phyloP scores from a whole-genome alignment of 2,113 vertebrate species.

The Corythoichthys intestinalis region DNA sequence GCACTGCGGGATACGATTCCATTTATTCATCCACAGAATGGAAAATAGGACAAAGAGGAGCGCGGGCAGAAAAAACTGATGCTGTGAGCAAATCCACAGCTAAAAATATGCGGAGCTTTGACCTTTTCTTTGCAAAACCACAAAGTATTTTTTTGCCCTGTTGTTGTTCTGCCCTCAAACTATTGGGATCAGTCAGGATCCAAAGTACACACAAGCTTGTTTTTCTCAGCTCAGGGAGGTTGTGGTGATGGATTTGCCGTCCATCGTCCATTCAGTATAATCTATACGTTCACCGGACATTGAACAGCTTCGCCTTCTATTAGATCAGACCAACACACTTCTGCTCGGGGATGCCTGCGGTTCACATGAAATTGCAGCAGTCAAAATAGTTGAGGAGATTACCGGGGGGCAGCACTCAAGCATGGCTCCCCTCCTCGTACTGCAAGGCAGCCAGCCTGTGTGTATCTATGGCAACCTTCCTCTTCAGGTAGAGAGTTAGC shows the following conservation, averaged over 20 bases:
- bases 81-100: slow-evolving; percentile 35
- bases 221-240: slow-evolving; percentile 15
- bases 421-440: slow-evolving; percentile 14
- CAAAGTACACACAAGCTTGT: slow-evolving; percentile 31
- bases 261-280: slow-evolving; percentile 9
- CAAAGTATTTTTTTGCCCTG: slow-evolving; percentile 9
- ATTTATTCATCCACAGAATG: slow-evolving; percentile 36
- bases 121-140: slow-evolving; percentile 43
- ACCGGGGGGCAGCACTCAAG: background rate
- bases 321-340: background rate
- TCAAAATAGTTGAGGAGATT: background rate
- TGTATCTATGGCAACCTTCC: slow-evolving; percentile 30
- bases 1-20: slow-evolving; percentile 25
- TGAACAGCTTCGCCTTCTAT: background rate
- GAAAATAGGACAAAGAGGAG: slow-evolving; percentile 33
- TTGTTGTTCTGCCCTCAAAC: slow-evolving; percentile 1
- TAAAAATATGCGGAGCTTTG: slow-evolving; percentile 43
- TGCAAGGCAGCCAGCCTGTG: slow-evolving; percentile 7
- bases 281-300: background rate
- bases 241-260: background rate
- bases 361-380: background rate
- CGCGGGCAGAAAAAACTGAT: slow-evolving; percentile 43
- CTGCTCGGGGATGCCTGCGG: background rate
- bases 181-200: slow-evolving; percentile 35
- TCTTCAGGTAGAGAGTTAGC: slow-evolving; percentile 33